phyloP scores from a whole-genome alignment of 2,113 vertebrate genomes.

The Orycteropus afer region DNA sequence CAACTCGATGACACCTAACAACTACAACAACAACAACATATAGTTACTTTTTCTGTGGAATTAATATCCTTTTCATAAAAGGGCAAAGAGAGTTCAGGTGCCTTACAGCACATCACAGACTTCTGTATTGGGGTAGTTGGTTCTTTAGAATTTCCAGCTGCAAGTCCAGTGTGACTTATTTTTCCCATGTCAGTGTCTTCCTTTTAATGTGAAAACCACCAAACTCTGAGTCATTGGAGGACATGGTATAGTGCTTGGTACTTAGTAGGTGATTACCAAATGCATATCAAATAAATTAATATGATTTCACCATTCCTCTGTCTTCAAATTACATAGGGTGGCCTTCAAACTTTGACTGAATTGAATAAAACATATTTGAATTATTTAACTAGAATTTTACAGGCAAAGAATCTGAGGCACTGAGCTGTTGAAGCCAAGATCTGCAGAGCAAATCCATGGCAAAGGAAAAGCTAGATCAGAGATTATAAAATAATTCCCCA shows the following conservation, averaged over 20 bases:
- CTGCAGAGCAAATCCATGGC: fast-evolving
- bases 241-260: background rate
- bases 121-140: background rate
- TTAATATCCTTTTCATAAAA: conserved; percentile 35
- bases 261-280: background rate
- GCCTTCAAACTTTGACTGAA: background rate
- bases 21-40: no score
- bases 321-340: background rate
- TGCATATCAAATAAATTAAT: background rate
- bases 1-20: no score
- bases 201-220: background rate
- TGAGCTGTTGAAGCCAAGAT: background rate
- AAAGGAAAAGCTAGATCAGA: background rate
- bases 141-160: background rate
- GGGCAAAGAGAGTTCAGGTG: conserved; percentile 54
- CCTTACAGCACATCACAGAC: background rate
- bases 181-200: background rate
- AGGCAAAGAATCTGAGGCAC: background rate
- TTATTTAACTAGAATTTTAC: background rate
- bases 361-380: background rate
- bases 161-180: background rate
- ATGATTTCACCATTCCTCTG: background rate
- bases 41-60: background rate
- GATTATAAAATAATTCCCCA: no score
- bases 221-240: background rate